Percentiles rank a stretch among this genome's conserved stretches.
Evolutionary conservation across 1,140 invertebrate species (phyloP).

Genomic region (Drosophila punjabiensis): DNA sequence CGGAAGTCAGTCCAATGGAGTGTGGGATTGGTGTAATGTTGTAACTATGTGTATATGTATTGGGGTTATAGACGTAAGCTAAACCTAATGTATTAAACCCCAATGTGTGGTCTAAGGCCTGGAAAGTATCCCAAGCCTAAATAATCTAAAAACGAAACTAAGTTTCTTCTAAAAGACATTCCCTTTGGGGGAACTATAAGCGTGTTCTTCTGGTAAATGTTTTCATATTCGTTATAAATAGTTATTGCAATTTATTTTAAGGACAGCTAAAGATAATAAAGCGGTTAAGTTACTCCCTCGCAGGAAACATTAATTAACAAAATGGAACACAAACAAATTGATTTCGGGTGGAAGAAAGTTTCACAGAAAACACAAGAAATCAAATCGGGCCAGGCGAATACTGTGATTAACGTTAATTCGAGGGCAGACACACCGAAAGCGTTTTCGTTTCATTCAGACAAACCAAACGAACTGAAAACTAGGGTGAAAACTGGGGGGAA

Average conservation of each 20-base stretch:
- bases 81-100: slow-evolving; percentile 26
- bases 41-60: slow-evolving; percentile 8
- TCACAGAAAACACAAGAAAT: slow-evolving; percentile 16
- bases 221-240: slow-evolving; percentile 17
- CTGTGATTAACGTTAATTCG: slow-evolving; percentile 57
- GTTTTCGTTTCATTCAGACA: slow-evolving; percentile 66
- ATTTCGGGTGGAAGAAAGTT: slow-evolving; percentile 29
- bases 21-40: slow-evolving; percentile 9
- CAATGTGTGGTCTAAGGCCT: slow-evolving; percentile 14
- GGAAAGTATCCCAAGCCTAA: not conserved
- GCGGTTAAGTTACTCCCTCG: slow-evolving; percentile 29
- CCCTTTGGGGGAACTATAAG: slow-evolving; percentile 6
- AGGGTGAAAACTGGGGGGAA: slow-evolving; percentile 24
- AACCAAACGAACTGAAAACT: slow-evolving; percentile 60
- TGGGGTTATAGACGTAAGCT: slow-evolving; percentile 10
- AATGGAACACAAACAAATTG: slow-evolving; percentile 32
- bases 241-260: slow-evolving; percentile 12
- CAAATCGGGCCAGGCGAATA: slow-evolving; percentile 53
- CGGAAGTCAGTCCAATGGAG: slow-evolving; percentile 3
- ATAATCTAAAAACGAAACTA: slow-evolving; percentile 24
- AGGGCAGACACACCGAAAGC: slow-evolving; percentile 71
- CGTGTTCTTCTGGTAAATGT: slow-evolving; percentile 18
- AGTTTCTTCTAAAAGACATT: slow-evolving; percentile 22
- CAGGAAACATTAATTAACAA: slow-evolving; percentile 33
- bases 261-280: slow-evolving; percentile 56